Conservation (phyloP, 2,113 vertebrate genomes). For the Acrocephalus kingi region DNA sequence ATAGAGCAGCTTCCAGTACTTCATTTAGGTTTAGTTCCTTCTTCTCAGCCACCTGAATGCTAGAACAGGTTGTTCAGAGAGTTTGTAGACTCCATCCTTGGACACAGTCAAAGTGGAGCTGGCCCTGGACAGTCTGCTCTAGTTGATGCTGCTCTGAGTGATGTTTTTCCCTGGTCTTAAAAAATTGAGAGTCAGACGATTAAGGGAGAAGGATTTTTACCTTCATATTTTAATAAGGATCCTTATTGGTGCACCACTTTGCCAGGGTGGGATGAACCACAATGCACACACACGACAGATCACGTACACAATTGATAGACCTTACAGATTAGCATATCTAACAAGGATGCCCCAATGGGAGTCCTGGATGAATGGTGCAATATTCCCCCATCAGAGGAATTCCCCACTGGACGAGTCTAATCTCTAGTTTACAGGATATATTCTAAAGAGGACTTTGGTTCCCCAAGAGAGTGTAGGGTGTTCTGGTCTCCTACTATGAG, state of each 20-base stretch:
- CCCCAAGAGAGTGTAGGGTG: no score
- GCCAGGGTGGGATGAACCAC: fast-evolving
- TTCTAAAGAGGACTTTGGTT: neutral
- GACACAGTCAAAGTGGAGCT: neutral
- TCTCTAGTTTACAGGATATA: neutral
- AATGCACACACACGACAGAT: no score
- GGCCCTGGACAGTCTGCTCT: neutral
- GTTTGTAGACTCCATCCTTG: neutral
- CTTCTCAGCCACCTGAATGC: neutral
- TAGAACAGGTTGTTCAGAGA: neutral
- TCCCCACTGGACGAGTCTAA: no score
- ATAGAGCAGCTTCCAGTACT: neutral
- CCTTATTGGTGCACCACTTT: neutral
- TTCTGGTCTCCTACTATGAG: neutral
- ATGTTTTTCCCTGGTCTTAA: neutral
- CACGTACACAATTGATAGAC: fast-evolving
- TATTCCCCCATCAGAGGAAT: neutral
- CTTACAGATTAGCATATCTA: neutral
- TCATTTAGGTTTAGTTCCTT: neutral
- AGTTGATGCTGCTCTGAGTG: neutral
- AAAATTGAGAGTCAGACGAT: neutral
- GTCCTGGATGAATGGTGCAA: neutral
- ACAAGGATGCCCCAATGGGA: neutral
- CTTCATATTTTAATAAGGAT: neutral
- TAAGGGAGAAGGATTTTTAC: neutral